Base-by-base conservation (phyloP, 2,797 vertebrate species). In the Ctenopoma multispine region DNA sequence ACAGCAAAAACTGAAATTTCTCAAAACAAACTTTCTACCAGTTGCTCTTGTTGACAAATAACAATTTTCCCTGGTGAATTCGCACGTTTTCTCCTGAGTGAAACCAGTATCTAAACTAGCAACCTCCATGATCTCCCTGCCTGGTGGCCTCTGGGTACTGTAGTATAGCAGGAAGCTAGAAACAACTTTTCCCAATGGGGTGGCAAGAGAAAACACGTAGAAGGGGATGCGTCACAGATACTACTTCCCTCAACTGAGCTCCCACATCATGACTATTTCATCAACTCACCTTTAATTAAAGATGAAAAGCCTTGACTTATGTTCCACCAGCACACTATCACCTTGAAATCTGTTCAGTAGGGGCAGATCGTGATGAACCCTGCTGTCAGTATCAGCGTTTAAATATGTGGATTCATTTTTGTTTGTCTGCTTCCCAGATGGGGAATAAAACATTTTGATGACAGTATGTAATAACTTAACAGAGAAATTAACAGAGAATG, bases 261-360 rank as follows among this genome's bases (percentile, higher is more conserved):
- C 50, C 64, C 60, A 63, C 58, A n/a, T 64, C 69, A 77, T 85
- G 29, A 85, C 67, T 85, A 72, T 83, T 89, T 88, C 63, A 83
- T 86, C 27, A 46, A 36, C 58, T 63, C 29, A 57, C 38, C 49
- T 72, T 89, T 77, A 84, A 90, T 81, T 85, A 82, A 77, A 88
- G 43, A 87, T 86, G 69, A 88, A 74, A 58, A 62, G 27, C 57
- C 69, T 69, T 58, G 61, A 70, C 61, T 78, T 80, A 49, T 61
- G 71, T 61, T 70, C 71, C 24, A 27, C 66, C 59, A 55, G 64
- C 47, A 29, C 63, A 23, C 47, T 43, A 58, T 87, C 80, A 88
- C 82, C 79, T 89, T 87, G 82, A 82, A 85, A 79, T 80, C 56
- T 53, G 71, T 78, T 85, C 62, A 76, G 49, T 63, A n/a, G 46